Percentiles rank a stretch among this genome's conserved stretches.
Conservation (phyloP, 2,113 vertebrate species). For the Dasyornis broadbenti region DNA sequence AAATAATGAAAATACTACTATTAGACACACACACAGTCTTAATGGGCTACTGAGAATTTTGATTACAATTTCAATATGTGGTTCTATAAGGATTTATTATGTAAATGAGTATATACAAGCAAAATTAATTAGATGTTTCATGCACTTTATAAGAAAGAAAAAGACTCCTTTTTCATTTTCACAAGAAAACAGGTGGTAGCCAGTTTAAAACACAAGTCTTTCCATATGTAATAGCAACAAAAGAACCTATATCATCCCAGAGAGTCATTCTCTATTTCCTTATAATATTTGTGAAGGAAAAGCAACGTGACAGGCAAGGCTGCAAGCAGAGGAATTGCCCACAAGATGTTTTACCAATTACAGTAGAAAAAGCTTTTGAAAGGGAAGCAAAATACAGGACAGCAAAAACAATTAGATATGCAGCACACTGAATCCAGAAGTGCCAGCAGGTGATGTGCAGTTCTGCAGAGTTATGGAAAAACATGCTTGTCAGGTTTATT, state of each 20-base stretch:
- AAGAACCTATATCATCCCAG: not conserved
- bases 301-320: conserved; percentile 30
- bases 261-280: conserved; percentile 9
- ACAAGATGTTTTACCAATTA: conserved; percentile 42
- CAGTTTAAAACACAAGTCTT: not conserved
- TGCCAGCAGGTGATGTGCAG: conserved; percentile 16
- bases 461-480: conserved; percentile 15
- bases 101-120: not conserved
- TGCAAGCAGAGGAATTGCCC: conserved; percentile 28
- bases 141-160: not conserved
- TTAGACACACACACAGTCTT: not conserved
- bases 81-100: not conserved
- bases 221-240: not conserved
- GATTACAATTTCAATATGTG: not conserved
- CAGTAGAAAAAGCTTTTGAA: conserved; percentile 28
- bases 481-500: not conserved
- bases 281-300: not conserved
- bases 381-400: conserved; percentile 30
- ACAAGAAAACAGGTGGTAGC: not conserved
- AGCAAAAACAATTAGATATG: conserved; percentile 45
- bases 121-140: not conserved
- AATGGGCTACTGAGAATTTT: not conserved
- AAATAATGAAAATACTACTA: not conserved
- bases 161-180: not conserved
- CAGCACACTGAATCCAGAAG: conserved; percentile 30